Base-by-base conservation (phyloP, 2,888 invertebrate species). In the Leistus spinibarbis region DNA sequence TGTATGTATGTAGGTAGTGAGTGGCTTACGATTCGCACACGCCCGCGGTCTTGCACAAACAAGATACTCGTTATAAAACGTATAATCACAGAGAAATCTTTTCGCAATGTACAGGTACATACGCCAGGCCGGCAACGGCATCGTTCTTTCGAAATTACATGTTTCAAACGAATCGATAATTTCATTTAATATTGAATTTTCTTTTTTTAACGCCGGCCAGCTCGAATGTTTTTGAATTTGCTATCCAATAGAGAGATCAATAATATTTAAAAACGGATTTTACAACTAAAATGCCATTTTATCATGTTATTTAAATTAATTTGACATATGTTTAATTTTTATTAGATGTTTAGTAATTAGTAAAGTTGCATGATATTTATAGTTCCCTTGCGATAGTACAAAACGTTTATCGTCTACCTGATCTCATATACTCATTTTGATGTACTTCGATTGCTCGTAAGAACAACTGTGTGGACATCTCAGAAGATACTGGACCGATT, bases 1-100 rank as follows among this genome's bases (percentile, higher is more conserved):
- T 40, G 13, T 3, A 7, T 10, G 40, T 7, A 10, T 10, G 40
- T 10, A 40, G 79, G 80, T 81, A 81, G 81, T 79, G 77, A 80
- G 79, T 80, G 81, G 80, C 78, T 80, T 78, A 78, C 79, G 78
- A 77, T 79, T 77, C 77, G 77, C 71, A 17, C 27, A 68, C 77
- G 76, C 68, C 76, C 76, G 73, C 76, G 24, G 13, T 64, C n/a
- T 66, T 17, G 19, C n/a, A 20, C 66, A 66, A 68, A 68, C 68
- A 53, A 68, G 68, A 54, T 54, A 22, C 68, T 68, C 68, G 68
- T 68, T 68, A 68, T 24, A 68, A 64, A 68, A 68, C 68, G n/a
- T 68, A 54, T 68, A 68, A 68, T 68, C 68, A 68, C 54, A 54
- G 68, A 23, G 68, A 68, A 68, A 68, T 68, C 68, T 68, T 54